Evolutionary conservation across 1,140 invertebrate species (phyloP).

Genomic region (Bombus cullumanus): DNA sequence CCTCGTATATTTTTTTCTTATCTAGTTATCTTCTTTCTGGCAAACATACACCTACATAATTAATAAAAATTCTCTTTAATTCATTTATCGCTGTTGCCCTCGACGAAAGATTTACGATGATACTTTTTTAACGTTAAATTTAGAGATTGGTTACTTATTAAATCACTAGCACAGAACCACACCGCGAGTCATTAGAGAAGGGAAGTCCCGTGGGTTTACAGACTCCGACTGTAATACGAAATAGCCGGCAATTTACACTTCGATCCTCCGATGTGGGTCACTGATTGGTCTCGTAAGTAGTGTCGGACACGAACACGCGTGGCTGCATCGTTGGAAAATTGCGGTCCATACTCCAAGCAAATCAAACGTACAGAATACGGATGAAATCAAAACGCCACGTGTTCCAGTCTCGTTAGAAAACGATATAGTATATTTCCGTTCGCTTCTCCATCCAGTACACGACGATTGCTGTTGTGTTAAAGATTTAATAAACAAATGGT

Average conservation of each 20-base stretch:
- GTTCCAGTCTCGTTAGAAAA: background rate
- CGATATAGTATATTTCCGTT: background rate
- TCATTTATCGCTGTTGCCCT: too few relatives aligned
- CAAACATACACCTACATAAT: background rate
- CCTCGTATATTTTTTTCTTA: too few relatives aligned
- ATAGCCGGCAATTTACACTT: constrained; percentile 28
- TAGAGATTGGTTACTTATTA: constrained; percentile 16
- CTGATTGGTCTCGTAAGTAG: constrained; percentile 38
- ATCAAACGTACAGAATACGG: constrained; percentile 23
- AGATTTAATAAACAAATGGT: background rate
- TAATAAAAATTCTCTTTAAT: background rate
- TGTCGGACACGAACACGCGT: background rate
- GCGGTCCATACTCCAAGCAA: constrained; percentile 22
- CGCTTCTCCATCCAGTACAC: background rate
- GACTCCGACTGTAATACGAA: constrained; percentile 22
- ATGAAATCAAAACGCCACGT: constrained; percentile 11
- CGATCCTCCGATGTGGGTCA: constrained; percentile 6
- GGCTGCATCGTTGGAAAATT: constrained; percentile 24
- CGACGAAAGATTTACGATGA: background rate
- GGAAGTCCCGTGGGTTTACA: background rate
- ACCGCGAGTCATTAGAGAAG: constrained; percentile 12
- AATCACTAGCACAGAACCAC: background rate
- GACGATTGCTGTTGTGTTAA: background rate
- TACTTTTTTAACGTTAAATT: background rate
- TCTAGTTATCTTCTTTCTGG: too few relatives aligned